Evolutionary conservation across 1,140 invertebrate species (phyloP).

Genomic region (Drosophila neocordata): DNA sequence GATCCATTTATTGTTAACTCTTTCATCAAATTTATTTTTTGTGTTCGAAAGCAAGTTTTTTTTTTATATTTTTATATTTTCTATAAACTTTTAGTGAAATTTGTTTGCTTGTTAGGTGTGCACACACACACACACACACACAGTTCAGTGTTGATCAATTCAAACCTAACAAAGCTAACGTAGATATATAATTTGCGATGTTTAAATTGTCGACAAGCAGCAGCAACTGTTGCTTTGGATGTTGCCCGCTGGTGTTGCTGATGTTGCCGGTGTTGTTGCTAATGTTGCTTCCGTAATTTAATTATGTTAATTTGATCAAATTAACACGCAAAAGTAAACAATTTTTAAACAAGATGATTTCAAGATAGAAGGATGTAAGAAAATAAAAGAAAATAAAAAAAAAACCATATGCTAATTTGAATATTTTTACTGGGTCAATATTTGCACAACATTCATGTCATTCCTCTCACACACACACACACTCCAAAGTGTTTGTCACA

Average conservation of each 20-base stretch:
- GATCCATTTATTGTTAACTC: background rate
- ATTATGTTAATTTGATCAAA: constrained; percentile 61
- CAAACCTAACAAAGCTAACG: constrained; percentile 1
- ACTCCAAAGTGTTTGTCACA: background rate
- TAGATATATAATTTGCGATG: constrained; percentile 7
- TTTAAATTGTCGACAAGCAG: constrained; percentile 6
- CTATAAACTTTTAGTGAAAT: background rate
- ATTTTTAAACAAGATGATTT: background rate
- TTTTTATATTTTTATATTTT: background rate
- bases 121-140: background rate
- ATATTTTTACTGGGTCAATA: constrained; percentile 13
- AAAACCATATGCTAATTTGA: constrained; percentile 39
- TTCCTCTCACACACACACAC: constrained; percentile 12
- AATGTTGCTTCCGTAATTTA: constrained; percentile 66
- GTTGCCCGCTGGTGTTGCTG: background rate
- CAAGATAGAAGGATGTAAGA: too few species aligned
- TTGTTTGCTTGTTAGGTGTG: constrained; percentile 19
- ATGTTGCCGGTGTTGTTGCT: background rate
- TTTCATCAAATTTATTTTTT: too few species aligned
- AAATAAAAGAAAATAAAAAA: constrained; percentile 38
- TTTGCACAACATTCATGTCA: constrained; percentile 55
- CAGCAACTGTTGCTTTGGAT: constrained; percentile 1
- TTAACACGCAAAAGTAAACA: constrained; percentile 65
- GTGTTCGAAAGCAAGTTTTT: too few species aligned
- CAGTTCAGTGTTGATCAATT: background rate